A percentile compares a stretch with the other conserved stretches of the same genome.
phyloP scores from a whole-genome alignment of 1,140 invertebrate genomes.

The Cataglyphis hispanica region DNA sequence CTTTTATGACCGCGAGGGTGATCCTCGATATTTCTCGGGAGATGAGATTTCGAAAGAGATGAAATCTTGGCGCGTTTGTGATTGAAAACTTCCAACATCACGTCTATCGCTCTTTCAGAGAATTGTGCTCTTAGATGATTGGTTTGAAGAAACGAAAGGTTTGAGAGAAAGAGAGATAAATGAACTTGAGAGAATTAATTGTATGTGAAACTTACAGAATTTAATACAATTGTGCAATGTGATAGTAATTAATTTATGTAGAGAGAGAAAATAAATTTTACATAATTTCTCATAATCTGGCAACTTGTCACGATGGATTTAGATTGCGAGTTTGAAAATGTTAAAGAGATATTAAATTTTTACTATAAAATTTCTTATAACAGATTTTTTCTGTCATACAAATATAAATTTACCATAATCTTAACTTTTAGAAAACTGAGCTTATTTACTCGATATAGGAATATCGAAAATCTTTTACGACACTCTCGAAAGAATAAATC shows the following conservation, averaged over 20 bases:
- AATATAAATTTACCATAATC: conserved; percentile 1
- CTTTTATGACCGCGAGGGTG: conserved; percentile 17
- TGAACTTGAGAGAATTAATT: neutral
- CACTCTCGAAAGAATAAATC: conserved; percentile 35
- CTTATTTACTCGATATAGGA: conserved; percentile 1
- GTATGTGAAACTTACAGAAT: neutral
- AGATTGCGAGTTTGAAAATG: neutral
- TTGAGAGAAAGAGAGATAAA: neutral
- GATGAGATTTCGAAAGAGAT: conserved; percentile 40
- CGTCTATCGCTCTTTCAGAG: conserved; percentile 30
- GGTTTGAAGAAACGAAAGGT: neutral
- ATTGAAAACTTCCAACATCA: conserved; percentile 15
- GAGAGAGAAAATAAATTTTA: neutral
- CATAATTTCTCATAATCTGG: neutral
- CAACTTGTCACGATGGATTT: neutral
- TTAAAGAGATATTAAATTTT: conserved; percentile 8
- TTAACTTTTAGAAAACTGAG: conserved; percentile 38
- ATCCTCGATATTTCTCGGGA: conserved; percentile 37
- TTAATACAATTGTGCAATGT: neutral
- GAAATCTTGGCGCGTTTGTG: conserved; percentile 21
- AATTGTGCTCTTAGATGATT: conserved; percentile 21
- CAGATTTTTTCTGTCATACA: neutral
- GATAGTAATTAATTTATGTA: neutral
- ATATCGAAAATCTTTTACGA: conserved; percentile 39
- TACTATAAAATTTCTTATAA: neutral